These are phyloP conservation scores for Anneissia japonica DNA, from an alignment of 35 echinoderm and acorn worm species.

Conservation along the genomic window DNA sequence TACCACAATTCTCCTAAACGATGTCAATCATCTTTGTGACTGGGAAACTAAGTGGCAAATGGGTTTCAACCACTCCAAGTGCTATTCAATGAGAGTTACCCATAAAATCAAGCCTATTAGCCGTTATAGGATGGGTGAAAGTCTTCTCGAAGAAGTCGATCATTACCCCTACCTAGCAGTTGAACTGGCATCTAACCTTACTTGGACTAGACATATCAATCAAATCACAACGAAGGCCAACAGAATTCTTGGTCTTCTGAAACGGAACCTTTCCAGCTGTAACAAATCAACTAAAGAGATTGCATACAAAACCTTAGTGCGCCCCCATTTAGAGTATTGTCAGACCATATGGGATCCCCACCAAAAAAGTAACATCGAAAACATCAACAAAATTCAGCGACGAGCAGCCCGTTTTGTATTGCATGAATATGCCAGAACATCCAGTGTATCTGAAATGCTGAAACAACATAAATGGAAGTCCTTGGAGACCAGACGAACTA, in stretches of 20 bases:
- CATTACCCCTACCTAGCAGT: slow-evolving; percentile 22
- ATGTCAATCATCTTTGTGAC: background rate
- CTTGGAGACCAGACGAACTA: background rate
- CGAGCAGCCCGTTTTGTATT: background rate
- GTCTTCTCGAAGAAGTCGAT: background rate
- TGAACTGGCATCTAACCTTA: slow-evolving; percentile 8
- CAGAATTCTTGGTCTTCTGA: slow-evolving; percentile 34
- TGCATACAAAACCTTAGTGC: slow-evolving; percentile 32
- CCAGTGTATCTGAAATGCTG: background rate
- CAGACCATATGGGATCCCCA: no score
- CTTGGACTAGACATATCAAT: slow-evolving; percentile 19
- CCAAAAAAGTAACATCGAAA: no score
- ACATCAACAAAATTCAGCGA: no score
- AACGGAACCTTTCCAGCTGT: slow-evolving; percentile 25
- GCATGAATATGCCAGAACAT: background rate
- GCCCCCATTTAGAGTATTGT: slow-evolving; percentile 39
- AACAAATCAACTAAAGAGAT: background rate
- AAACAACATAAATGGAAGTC: background rate
- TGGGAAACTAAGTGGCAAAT: slow-evolving; percentile 47
- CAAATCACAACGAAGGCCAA: slow-evolving; percentile 33
- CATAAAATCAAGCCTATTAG: slow-evolving; percentile 11
- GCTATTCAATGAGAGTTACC: slow-evolving; percentile 29
- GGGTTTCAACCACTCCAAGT: slow-evolving; percentile 22
- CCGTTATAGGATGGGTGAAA: slow-evolving; percentile 19
- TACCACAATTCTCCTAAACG: background rate